A percentile compares a stretch with the other conserved stretches of the same genome.
phyloP scores from a whole-genome alignment of 2,797 vertebrate species.

The Threskiornis aethiopicus region DNA sequence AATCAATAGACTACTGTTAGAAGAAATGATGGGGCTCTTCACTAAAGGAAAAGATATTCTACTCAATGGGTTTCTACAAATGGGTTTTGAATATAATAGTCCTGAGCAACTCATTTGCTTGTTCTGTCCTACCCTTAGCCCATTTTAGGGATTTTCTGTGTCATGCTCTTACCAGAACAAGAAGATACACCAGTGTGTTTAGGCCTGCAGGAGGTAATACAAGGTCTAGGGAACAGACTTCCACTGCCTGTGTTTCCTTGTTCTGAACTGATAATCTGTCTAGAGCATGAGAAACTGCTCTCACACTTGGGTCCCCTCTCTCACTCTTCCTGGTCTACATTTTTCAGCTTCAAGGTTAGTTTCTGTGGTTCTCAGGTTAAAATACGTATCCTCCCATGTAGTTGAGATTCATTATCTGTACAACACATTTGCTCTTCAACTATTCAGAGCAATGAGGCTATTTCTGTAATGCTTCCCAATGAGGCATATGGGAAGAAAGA shows the following conservation, averaged over 20 bases:
- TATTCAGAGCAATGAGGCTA: neutral
- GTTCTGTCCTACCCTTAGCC: neutral
- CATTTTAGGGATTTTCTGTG: neutral
- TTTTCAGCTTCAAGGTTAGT: neutral
- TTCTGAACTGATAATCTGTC: neutral
- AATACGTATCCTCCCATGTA: neutral
- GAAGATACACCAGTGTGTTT: neutral
- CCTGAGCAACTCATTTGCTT: neutral
- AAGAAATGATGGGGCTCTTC: neutral
- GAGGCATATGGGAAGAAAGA: neutral
- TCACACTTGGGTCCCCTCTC: neutral
- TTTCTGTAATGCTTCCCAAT: neutral
- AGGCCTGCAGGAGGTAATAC: neutral
- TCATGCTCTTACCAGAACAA: neutral
- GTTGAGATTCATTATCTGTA: neutral
- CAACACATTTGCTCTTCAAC: neutral
- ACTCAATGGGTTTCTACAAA: neutral
- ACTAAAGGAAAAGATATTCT: neutral
- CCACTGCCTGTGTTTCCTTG: neutral
- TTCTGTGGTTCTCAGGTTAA: neutral
- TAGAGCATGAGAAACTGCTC: neutral
- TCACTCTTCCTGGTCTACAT: neutral
- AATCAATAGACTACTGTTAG: neutral
- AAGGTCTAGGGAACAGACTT: neutral
- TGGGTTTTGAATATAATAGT: neutral